phyloP scores from a whole-genome alignment of 2,888 invertebrate species.

The Mythimna lalbum region DNA sequence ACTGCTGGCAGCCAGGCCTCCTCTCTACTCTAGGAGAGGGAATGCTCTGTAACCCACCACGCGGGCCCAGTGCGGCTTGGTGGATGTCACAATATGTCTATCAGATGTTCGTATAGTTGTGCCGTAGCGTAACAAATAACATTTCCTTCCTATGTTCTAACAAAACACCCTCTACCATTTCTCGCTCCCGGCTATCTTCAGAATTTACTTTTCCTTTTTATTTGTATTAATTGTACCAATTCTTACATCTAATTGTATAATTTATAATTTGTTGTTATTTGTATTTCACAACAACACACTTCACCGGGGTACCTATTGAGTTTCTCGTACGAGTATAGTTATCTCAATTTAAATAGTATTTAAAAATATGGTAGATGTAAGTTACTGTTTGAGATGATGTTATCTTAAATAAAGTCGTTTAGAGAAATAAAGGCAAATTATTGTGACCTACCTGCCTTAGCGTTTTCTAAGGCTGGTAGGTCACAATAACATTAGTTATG shows the following conservation, averaged over 20 bases:
- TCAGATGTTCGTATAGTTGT: background rate
- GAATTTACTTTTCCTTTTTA: background rate
- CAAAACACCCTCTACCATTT: background rate
- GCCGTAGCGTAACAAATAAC: background rate
- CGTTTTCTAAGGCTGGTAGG: no score
- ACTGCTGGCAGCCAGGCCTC: no score
- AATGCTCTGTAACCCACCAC: no score
- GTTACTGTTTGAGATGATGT: background rate
- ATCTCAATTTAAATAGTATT: background rate
- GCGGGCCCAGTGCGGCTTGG: no score
- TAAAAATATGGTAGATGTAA: background rate
- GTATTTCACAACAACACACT: conserved; percentile 52
- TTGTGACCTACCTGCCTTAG: background rate
- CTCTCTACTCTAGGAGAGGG: no score
- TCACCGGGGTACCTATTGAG: background rate
- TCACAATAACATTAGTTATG: no score
- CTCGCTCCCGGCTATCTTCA: background rate
- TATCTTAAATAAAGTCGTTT: no score
- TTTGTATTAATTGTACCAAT: background rate
- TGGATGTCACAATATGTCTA: no score
- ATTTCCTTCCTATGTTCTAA: background rate
- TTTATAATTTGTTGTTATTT: conserved; percentile 12
- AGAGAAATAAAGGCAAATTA: background rate
- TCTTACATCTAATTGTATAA: background rate
- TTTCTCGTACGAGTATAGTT: background rate